Base-by-base conservation (phyloP, 2,888 invertebrate genomes). In the Drosophila paranaensis region DNA sequence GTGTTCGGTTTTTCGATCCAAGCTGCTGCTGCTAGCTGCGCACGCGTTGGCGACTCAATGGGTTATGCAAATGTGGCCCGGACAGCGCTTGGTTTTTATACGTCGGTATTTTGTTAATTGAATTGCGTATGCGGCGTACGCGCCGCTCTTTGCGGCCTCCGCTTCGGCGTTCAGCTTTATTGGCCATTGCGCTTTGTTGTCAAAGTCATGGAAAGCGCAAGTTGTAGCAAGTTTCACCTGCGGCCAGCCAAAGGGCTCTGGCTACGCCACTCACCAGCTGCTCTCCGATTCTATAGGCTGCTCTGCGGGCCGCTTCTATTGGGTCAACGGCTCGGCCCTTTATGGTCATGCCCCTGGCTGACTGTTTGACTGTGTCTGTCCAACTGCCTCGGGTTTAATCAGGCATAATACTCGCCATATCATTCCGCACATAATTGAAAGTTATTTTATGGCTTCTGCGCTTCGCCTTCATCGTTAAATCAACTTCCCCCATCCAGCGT, bases 61-160 rank as follows among this genome's bases (percentile, higher is more conserved):
- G 90, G 86, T 90, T 92, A 91, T 93, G 92, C 90, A 90, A 90
- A 91, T 87, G 90, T 80, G 85, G 82, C 78, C 82, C 79, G 83
- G 85, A 77, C 74, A 80, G 71, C 71, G 83, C 78, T 79, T 86
- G 89, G 91, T 93, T 93, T 93, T 93, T 93, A 93, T 93, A 93
- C 90, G 88, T 84, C 91, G 82, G 77, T 89, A 90, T 74, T 88
- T 91, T 90, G 82, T 81, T 83, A 86, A 90, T 89, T 89, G 80
- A 88, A 88, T 88, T 87, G 80, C 76, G 82, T 84, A 77, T 80
- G 75, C 77, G 57, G 57, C 64, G 55, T 55, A 74, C 74, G 81
- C 77, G 71, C 57, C 40, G 69, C 53, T 64, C 75, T 74, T 80
- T 73, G 63, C 54, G 16, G 20, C 37, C 62, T 68, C 58, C 58